Base-by-base conservation (phyloP, 2,113 vertebrate species). In the Erythrolamprus reginae region DNA sequence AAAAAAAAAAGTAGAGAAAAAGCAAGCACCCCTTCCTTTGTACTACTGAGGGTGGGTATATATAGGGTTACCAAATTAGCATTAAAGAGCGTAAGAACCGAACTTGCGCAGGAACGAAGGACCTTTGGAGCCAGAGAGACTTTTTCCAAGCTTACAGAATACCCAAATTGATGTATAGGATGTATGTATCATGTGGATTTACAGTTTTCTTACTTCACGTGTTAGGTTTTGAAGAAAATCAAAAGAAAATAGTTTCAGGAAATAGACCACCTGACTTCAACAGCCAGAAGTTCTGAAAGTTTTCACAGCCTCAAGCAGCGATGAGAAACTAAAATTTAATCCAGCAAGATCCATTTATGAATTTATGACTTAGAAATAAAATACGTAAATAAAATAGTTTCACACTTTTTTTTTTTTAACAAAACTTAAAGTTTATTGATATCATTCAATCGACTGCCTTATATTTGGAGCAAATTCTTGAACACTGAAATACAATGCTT, bases 1-100 rank as follows among this genome's bases (percentile, higher is more conserved):
- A 21, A 55, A 55, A 55, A 53, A 77, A 93, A 55, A 13, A 23
- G n/a, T 82, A 26, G 95, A 95, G 92, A 93, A 94, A 55, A 95
- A 93, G 95, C 94, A 0, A 83, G 93, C 95, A 95, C 91, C 96
- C 95, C 94, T 96, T 96, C 95, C 95, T 96, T 97, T 96, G 94
- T 96, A 92, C 24, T 8, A 92, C 86, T 5, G 92, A 82, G 13
- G 86, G 95, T 94, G 95, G 90, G 87, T 95, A 92, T 94, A 96
- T 97, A 96, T 99, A 97, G 95, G 92, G 96, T 99, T 99, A 98
- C 99, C 96, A 95, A 96, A 99, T 99, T 98, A 98, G 98, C 98
- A 99, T 99, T 96, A 92, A 90, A 88, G 52, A 90, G 95, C 93
- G 90, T 94, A 52, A 93, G 95, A 96, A 96, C 95, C 95, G 92